Evolutionary conservation across 2,888 invertebrate genomes (phyloP).

Genomic region (Teleogryllus oceanicus): DNA sequence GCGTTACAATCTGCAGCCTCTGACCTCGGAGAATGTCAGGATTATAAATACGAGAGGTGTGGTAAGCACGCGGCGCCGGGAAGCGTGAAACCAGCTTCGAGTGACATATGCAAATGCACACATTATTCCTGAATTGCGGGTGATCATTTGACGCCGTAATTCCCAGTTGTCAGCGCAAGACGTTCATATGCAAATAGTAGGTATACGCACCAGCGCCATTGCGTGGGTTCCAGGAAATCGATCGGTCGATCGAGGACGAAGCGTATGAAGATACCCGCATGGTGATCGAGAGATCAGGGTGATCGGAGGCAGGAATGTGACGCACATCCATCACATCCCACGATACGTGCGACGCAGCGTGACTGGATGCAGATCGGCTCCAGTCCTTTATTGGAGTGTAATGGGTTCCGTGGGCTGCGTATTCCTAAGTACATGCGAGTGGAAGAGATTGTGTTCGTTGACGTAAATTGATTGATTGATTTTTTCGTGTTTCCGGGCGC

Average conservation of each 20-base stretch:
- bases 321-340: no score
- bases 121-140: background rate
- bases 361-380: no score
- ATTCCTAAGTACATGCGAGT: no score
- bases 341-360: no score
- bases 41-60: background rate
- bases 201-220: background rate
- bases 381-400: no score
- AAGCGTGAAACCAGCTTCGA: background rate
- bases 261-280: background rate
- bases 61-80: background rate
- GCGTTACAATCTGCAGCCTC: background rate
- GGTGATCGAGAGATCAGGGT: background rate
- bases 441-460: no score
- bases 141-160: background rate
- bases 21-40: background rate
- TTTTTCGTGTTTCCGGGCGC: no score
- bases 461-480: no score
- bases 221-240: background rate
- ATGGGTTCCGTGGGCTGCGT: no score
- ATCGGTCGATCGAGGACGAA: background rate
- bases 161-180: background rate
- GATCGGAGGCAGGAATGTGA: no score
- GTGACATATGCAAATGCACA: background rate
- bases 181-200: background rate